phyloP scores from a whole-genome alignment of 2,888 invertebrate species.

The Hoplodrina blanda region DNA sequence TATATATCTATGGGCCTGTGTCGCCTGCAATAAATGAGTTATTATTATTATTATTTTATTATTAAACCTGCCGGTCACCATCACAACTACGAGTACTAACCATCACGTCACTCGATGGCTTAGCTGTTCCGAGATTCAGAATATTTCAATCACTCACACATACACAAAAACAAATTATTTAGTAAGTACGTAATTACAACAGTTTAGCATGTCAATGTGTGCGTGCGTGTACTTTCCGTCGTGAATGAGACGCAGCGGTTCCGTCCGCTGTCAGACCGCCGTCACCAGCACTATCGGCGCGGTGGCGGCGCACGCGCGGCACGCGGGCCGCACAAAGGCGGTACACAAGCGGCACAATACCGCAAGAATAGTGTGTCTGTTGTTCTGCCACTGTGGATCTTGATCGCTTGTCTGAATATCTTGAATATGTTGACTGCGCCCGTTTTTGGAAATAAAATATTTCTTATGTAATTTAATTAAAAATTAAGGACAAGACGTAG shows the following conservation, averaged over 20 bases:
- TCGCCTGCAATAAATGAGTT: too few relatives aligned
- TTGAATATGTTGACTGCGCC: neutral
- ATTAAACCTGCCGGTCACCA: neutral
- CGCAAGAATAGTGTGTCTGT: neutral
- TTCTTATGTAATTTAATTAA: too few relatives aligned
- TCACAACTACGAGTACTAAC: neutral
- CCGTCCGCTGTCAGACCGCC: slow-evolving; percentile 61
- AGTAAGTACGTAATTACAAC: slow-evolving; percentile 1
- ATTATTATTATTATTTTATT: too few relatives aligned
- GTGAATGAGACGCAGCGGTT: slow-evolving; percentile 15
- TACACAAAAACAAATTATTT: neutral
- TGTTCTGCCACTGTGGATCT: slow-evolving; percentile 7
- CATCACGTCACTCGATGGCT: neutral
- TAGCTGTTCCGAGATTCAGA: neutral
- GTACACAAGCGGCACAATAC: slow-evolving; percentile 7
- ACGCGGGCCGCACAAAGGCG: slow-evolving; percentile 2
- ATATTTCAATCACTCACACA: neutral
- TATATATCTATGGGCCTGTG: too few relatives aligned
- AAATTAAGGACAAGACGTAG: too few relatives aligned
- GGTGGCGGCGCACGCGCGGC: neutral
- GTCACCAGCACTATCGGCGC: slow-evolving; percentile 37
- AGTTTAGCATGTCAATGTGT: slow-evolving; percentile 1
- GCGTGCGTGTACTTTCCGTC: neutral
- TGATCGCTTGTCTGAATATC: slow-evolving; percentile 11
- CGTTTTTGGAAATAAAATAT: neutral